phyloP scores from a whole-genome alignment of 2,113 vertebrate species.

The Erythrolamprus reginae region DNA sequence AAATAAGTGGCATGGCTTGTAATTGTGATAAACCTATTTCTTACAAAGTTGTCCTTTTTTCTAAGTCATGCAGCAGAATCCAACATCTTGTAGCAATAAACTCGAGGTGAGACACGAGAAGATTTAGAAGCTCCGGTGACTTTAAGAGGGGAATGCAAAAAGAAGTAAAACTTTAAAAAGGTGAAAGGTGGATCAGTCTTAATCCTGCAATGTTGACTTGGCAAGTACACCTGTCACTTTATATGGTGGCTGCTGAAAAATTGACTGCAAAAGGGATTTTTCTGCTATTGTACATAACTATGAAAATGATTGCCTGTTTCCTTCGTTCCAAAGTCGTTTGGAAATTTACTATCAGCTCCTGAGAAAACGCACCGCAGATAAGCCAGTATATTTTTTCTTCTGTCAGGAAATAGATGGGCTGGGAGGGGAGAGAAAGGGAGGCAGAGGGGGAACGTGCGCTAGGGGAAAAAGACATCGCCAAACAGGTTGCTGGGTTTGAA shows the following conservation, averaged over 20 bases:
- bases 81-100: not conserved
- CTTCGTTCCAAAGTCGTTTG: not conserved
- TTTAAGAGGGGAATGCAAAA: not conserved
- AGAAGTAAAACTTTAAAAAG: not conserved
- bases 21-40: not conserved
- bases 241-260: not conserved
- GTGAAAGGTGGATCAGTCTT: not conserved
- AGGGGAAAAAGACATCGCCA: not conserved
- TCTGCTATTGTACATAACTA: not conserved
- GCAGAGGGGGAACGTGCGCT: not conserved
- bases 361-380: not conserved
- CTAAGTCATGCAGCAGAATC: too few species aligned
- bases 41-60: too few species aligned
- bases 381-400: not conserved
- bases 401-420: not conserved
- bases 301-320: not conserved
- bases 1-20: not conserved
- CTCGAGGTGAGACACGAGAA: not conserved
- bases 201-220: not conserved
- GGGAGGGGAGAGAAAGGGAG: not conserved
- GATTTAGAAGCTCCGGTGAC: not conserved
- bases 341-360: conserved; percentile 1
- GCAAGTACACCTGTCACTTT: not conserved
- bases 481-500: not conserved
- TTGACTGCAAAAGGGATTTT: not conserved